Conservation (phyloP, 2,113 vertebrate genomes). For the Chlorodrepanis virens region DNA sequence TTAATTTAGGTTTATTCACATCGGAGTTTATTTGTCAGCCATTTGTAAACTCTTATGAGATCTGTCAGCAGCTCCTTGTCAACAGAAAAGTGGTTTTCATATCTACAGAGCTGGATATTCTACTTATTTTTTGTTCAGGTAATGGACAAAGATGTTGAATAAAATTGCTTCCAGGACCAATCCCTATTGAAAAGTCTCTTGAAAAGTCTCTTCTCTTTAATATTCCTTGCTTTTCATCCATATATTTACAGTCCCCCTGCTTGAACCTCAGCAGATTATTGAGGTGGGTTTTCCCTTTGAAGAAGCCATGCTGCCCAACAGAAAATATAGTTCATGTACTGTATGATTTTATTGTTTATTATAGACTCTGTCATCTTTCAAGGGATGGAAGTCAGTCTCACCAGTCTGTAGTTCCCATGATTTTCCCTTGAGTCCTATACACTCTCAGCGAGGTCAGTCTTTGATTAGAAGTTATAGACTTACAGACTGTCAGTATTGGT, state of each 20-base stretch:
- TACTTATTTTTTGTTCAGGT: not conserved
- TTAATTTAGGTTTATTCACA: not conserved
- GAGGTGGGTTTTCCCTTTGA: not conserved
- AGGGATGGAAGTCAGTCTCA: not conserved
- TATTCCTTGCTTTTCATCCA: not conserved
- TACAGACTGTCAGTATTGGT: not conserved
- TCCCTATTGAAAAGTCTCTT: not conserved
- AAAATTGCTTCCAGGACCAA: not conserved
- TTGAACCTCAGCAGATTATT: not conserved
- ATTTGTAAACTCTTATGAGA: not conserved
- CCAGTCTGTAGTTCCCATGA: not conserved
- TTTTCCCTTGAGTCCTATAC: not conserved
- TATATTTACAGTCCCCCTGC: not conserved
- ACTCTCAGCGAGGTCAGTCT: not conserved
- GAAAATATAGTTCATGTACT: not conserved
- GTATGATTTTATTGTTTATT: conserved; percentile 10
- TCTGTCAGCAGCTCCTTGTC: not conserved
- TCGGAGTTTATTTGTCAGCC: fast-evolving
- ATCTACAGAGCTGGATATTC: not conserved
- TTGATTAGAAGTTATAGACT: conserved; percentile 22
- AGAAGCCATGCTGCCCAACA: not conserved
- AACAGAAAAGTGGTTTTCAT: not conserved
- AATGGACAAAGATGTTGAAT: not conserved
- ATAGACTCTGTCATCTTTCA: not conserved
- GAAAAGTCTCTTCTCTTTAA: not conserved